These are phyloP conservation scores for Crypturellus undulatus DNA, from an alignment of 2,113 vertebrate genomes.

Conservation along the genomic window DNA sequence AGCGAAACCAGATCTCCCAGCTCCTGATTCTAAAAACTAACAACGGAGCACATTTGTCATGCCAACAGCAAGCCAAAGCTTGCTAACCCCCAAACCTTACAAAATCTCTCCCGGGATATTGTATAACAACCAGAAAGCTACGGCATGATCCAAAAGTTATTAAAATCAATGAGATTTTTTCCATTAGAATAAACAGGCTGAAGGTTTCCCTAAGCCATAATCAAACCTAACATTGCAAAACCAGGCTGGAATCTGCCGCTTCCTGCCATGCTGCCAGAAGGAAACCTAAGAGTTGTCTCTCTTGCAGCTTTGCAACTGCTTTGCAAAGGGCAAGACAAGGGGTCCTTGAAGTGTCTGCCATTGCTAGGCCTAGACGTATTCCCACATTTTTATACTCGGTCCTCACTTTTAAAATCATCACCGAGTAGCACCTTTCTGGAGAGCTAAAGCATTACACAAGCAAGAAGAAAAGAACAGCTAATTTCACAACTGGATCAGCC, in stretches of 20 bases:
- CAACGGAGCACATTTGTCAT: neutral
- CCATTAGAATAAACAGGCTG: neutral
- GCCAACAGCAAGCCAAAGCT: neutral
- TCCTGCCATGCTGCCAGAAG: neutral
- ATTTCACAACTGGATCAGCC: neutral
- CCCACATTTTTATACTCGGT: neutral
- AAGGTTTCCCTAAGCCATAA: neutral
- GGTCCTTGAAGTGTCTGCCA: fast-evolving
- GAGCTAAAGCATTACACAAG: neutral
- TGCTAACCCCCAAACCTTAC: neutral
- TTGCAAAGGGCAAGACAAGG: neutral
- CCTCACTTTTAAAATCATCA: neutral
- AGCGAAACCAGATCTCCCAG: neutral
- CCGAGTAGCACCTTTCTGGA: neutral
- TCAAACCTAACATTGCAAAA: neutral
- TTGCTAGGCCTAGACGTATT: neutral
- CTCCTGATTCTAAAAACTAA: neutral
- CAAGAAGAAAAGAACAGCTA: neutral
- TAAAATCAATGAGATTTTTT: neutral
- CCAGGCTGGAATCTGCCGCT: neutral
- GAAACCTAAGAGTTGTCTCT: neutral
- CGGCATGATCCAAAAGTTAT: neutral
- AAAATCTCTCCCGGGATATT: neutral
- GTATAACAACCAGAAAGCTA: neutral
- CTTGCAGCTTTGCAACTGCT: neutral